A percentile compares a stretch with the other conserved stretches of the same genome.
Evolutionary conservation across 2,888 invertebrate species (phyloP).

Genomic region (Heliconius erato): DNA sequence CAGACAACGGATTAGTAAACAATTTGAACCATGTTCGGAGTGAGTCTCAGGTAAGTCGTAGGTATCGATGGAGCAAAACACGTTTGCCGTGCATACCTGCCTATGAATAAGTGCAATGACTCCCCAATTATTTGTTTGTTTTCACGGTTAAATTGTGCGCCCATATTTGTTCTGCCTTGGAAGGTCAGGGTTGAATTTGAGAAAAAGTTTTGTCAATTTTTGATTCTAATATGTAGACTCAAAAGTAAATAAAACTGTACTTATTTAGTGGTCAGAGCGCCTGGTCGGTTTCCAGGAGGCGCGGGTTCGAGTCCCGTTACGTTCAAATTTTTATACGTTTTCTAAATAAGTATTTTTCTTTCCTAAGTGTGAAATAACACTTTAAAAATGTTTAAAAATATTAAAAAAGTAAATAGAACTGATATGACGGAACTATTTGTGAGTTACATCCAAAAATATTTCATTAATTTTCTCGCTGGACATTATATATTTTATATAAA

Average conservation of each 20-base stretch:
- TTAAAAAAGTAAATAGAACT: background rate
- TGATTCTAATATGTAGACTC: background rate
- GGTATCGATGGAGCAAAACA: slow-evolving; percentile 78
- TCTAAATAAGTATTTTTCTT: too few species aligned
- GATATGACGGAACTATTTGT: background rate
- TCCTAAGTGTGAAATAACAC: too few species aligned
- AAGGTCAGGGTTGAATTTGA: background rate
- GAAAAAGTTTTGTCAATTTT: background rate
- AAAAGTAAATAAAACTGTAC: background rate
- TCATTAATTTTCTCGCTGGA: background rate
- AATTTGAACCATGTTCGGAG: slow-evolving; percentile 84
- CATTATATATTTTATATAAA: background rate
- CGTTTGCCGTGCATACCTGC: slow-evolving; percentile 79
- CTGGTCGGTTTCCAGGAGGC: too few species aligned
- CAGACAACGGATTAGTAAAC: slow-evolving; percentile 82
- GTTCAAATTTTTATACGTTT: too few species aligned
- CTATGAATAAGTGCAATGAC: slow-evolving; percentile 82
- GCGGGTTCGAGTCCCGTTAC: too few species aligned
- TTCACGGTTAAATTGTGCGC: slow-evolving; percentile 53
- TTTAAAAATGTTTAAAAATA: too few species aligned
- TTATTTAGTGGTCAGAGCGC: too few species aligned
- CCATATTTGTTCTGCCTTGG: slow-evolving; percentile 28
- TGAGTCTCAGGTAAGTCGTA: slow-evolving; percentile 83
- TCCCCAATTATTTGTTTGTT: slow-evolving; percentile 69
- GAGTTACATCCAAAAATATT: background rate